Base-by-base conservation (phyloP, 1,140 invertebrate species). In the Phenacoccus solenopsis region DNA sequence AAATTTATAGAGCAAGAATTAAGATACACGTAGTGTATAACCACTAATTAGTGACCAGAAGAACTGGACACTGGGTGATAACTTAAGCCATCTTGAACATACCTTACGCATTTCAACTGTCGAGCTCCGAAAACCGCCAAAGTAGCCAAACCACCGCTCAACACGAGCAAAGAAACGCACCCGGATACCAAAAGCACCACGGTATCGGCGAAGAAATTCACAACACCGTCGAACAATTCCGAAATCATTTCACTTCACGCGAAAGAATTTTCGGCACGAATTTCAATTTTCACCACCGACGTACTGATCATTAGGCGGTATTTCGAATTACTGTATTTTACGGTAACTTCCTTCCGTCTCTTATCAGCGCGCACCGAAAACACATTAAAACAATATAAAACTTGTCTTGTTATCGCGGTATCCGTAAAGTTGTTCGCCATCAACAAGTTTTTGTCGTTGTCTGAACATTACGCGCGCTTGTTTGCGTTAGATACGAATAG, bases 371-470 rank as follows among this genome's bases (percentile, higher is more conserved):
- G 38, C 3, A 49, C 38, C 20, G n/a, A n/a, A n/a, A n/a, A n/a
- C 38, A 2, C 38, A n/a, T n/a, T n/a, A n/a, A 49, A 49, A 49
- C 38, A 49, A 49, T 49, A 49, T 49, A 49, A 49, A 49, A 49
- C 38, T 49, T 49, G 38, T 49, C 38, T 49, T 49, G 38, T 49
- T 49, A 49, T 49, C 38, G 38, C n/a, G 30, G 30, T 49, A 49
- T 16, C 4, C 16, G 16, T 49, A 49, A 49, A 49, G 38, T 49
- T 49, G 38, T 49, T 49, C 38, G 38, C 38, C 38, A 49, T 49
- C 38, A 49, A 49, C 38, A 49, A 49, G 38, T 49, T 49, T 49
- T 49, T 49, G 38, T 49, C 38, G 38, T 49, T 49, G 38, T 49
- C 38, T 49, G 38, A 49, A 49, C 38, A 49, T 49, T 49, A 49